These are phyloP conservation scores for Ahaetulla prasina DNA, from an alignment of 2,113 vertebrate species.

Conservation along the genomic window DNA sequence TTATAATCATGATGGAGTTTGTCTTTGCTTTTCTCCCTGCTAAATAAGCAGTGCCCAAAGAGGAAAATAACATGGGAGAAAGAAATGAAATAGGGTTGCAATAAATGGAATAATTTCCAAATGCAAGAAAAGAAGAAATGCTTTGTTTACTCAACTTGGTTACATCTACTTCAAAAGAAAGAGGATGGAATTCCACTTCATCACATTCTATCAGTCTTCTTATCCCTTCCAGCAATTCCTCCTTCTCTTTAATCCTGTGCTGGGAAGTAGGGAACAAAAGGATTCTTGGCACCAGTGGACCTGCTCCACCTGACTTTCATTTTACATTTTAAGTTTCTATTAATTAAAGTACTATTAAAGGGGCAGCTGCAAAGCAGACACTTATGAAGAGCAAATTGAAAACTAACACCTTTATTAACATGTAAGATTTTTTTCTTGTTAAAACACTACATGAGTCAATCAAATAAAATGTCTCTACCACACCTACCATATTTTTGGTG, in stretches of 20 bases:
- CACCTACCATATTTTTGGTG: not conserved
- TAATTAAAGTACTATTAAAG: not conserved
- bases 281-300: not conserved
- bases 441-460: not conserved
- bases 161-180: not conserved
- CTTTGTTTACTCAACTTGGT: not conserved
- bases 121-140: not conserved
- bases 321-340: not conserved
- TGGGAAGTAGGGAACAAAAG: not conserved
- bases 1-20: not conserved
- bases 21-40: not conserved
- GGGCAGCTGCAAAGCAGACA: not conserved
- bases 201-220: not conserved
- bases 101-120: not conserved
- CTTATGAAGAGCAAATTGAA: not conserved
- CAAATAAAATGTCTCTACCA: not conserved
- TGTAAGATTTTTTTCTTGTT: not conserved
- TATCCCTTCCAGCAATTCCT: not conserved
- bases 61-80: not conserved
- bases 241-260: not conserved
- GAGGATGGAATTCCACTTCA: not conserved
- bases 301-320: not conserved
- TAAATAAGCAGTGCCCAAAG: not conserved
- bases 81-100: not conserved
- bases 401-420: not conserved